phyloP scores from a whole-genome alignment of 2,113 vertebrate species.

The Orientallactaga bullata region DNA sequence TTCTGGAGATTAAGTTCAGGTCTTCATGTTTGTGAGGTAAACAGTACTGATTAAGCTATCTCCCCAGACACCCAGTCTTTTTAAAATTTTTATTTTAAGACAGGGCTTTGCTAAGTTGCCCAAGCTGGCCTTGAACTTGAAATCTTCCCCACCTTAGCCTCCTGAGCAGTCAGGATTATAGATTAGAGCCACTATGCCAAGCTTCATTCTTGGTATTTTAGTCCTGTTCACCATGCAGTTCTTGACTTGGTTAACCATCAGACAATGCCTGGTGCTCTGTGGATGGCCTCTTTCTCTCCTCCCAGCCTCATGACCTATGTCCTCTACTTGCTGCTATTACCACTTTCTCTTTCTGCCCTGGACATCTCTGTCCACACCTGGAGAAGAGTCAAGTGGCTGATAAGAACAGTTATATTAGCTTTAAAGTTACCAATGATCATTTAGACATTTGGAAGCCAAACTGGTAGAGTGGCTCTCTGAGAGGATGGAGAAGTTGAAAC shows the following conservation, averaged over 20 bases:
- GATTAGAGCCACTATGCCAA: no score
- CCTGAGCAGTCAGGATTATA: neutral
- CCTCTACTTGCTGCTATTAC: rapidly evolving
- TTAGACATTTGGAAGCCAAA: conserved; percentile 6
- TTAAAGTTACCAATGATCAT: neutral
- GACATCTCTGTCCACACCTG: neutral
- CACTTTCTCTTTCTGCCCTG: neutral
- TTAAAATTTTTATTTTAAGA: neutral
- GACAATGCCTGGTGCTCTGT: rapidly evolving
- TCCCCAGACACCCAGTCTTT: neutral
- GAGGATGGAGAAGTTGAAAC: neutral
- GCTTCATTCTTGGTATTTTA: neutral
- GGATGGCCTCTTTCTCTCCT: neutral
- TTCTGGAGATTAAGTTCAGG: no score
- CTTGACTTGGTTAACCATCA: neutral
- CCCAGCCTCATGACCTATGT: no score
- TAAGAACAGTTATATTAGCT: neutral
- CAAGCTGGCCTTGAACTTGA: neutral
- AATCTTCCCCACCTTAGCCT: neutral
- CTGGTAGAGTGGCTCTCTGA: neutral
- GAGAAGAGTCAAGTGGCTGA: neutral
- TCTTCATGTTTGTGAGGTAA: no score
- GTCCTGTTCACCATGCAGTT: rapidly evolving
- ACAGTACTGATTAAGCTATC: neutral
- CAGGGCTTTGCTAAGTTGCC: neutral